These are phyloP conservation scores for Protobothrops mucrosquamatus DNA, from an alignment of 2,113 vertebrate genomes.

Conservation along the genomic window DNA sequence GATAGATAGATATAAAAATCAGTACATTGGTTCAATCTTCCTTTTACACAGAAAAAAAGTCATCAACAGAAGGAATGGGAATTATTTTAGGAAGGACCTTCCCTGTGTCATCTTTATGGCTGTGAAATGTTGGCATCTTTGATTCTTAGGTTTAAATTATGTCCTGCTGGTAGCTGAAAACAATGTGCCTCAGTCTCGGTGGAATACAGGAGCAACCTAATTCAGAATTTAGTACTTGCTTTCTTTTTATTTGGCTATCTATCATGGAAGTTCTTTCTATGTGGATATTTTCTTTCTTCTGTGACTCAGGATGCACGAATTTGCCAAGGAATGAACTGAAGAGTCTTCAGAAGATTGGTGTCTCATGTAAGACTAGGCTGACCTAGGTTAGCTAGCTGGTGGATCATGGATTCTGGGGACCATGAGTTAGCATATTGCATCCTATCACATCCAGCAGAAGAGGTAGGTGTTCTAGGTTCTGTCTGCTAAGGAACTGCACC, in stretches of 20 bases:
- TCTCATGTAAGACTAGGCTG: not conserved
- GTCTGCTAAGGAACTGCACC: not conserved
- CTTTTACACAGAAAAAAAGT: not conserved
- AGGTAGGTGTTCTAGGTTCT: too few species aligned
- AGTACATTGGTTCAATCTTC: not conserved
- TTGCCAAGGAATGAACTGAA: not conserved
- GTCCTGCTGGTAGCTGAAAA: constrained; percentile 16
- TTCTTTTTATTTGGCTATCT: constrained; percentile 26
- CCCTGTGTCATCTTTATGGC: not conserved
- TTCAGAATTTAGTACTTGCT: constrained; percentile 31
- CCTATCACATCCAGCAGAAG: not conserved
- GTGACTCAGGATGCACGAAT: not conserved
- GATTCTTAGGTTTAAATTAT: constrained; percentile 32
- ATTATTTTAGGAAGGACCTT: constrained; percentile 10
- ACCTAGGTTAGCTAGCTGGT: not conserved
- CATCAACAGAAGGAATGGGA: not conserved
- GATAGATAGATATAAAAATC: not conserved
- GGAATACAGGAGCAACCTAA: constrained; percentile 4
- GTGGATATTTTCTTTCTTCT: not conserved
- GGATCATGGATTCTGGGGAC: not conserved
- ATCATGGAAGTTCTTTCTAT: not conserved
- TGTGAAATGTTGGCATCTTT: constrained; percentile 28
- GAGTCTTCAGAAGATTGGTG: not conserved
- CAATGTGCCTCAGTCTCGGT: not conserved
- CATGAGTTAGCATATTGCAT: not conserved